Evolutionary conservation across 1,140 invertebrate genomes (phyloP).

Genomic region (Thrips palmi): DNA sequence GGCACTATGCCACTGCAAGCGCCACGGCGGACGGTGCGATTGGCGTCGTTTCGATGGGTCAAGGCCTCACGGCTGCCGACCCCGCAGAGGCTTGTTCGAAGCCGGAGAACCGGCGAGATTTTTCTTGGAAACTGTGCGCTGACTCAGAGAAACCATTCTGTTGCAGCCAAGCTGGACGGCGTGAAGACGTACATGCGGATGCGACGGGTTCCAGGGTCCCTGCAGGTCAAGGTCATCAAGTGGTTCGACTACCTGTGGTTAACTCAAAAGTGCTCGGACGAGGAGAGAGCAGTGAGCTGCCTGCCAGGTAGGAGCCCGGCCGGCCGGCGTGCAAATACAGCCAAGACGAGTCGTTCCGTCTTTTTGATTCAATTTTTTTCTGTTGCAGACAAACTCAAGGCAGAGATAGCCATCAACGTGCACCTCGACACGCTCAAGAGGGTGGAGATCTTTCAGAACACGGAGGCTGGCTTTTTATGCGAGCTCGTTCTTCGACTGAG

Average conservation of each 20-base stretch:
- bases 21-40: too few species aligned
- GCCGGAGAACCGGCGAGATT: slow-evolving; percentile 8
- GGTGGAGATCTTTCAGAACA: slow-evolving; percentile 98
- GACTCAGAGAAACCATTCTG: slow-evolving; percentile 12
- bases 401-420: slow-evolving; percentile 97
- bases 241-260: slow-evolving; percentile 99
- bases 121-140: slow-evolving; percentile 7
- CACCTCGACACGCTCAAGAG: slow-evolving; percentile 94
- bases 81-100: too few species aligned
- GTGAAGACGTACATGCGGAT: slow-evolving; percentile 98
- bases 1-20: too few species aligned
- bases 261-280: slow-evolving; percentile 94
- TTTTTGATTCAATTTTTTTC: slow-evolving; percentile 9
- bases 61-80: too few species aligned
- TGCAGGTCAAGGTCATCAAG: slow-evolving; percentile 96
- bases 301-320: slow-evolving; percentile 42
- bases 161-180: slow-evolving; percentile 89
- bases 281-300: slow-evolving; percentile 87
- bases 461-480: slow-evolving; percentile 94
- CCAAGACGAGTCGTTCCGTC: not conserved
- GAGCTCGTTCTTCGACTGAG: slow-evolving; percentile 84
- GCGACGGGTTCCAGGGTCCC: slow-evolving; percentile 79
- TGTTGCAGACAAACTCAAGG: slow-evolving; percentile 79
- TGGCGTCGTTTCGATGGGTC: too few species aligned
- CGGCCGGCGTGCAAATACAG: not conserved